Percentiles rank a stretch among this genome's conserved stretches.
These are phyloP conservation scores for Amblyopsis hoosieri DNA, from an alignment of 2,797 vertebrate species.

Conservation along the genomic window DNA sequence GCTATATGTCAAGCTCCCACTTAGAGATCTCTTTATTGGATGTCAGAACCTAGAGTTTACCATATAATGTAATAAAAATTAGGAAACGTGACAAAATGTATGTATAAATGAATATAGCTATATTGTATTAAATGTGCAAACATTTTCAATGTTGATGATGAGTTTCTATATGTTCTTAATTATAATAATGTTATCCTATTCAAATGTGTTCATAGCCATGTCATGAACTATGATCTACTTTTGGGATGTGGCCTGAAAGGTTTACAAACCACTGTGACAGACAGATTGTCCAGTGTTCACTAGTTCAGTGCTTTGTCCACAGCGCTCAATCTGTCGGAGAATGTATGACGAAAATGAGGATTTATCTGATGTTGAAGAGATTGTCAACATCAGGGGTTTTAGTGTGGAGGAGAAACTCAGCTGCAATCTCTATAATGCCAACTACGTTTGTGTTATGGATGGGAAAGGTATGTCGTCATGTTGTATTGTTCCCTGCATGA, in stretches of 20 bases:
- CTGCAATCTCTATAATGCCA: constrained; percentile 82
- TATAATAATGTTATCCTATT: not conserved
- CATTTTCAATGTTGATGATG: not conserved
- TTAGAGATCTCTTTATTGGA: no score
- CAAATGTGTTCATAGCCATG: not conserved
- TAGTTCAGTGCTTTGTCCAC: constrained; percentile 26
- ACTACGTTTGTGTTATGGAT: constrained; percentile 89
- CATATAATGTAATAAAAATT: no score
- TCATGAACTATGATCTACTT: not conserved
- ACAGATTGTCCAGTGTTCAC: constrained; percentile 12
- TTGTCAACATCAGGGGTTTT: constrained; percentile 90
- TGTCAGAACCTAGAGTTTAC: no score
- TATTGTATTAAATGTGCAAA: no score
- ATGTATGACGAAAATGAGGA: constrained; percentile 96
- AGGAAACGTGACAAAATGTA: no score
- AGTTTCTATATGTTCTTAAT: not conserved
- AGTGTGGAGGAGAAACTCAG: constrained; percentile 91
- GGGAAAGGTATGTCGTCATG: constrained; percentile 84
- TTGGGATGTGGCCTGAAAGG: not conserved
- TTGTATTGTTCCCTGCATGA: not conserved
- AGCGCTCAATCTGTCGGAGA: constrained; percentile 91
- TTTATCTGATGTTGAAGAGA: constrained; percentile 93
- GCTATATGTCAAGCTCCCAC: no score
- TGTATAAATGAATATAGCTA: no score
- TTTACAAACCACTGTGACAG: constrained; percentile 9